Base-by-base conservation (phyloP, 2,888 invertebrate genomes). In the Ornithoptera priamus region DNA sequence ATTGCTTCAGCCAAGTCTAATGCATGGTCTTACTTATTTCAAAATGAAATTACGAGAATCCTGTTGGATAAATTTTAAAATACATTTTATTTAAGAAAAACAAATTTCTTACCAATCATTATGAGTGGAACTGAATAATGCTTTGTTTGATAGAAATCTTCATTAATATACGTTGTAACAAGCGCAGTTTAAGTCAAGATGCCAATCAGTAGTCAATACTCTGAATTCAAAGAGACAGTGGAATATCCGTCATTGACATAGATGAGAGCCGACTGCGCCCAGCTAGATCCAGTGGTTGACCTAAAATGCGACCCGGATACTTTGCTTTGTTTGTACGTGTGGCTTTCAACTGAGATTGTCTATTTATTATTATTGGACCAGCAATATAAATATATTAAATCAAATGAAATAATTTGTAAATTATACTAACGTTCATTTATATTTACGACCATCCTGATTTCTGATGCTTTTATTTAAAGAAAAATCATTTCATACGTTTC, bases 161-260 rank as follows among this genome's bases (percentile, higher is more conserved):
- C 20, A 20, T 20, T 57, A 20, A 6, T 6, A 20, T 1, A 57
- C 20, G n/a, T 20, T 18, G 20, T n/a, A 57, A 20, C 7, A 57
- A 57, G 12, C 57, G 53, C 15, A 17, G 18, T 57, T 57, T 20
- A 57, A 46, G 12, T 24, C 39, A 24, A 58, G 20, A 42, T 65
- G 20, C 18, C 50, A 66, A 24, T 42, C 36, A 36, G 50, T 50
- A 18, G 20, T 39, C 46, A 24, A 24, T 36, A 42, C 39, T 24
- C 56, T 58, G 15, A 60, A 66, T 36, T 50, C 67, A 61, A 30
- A 64, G 56, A 56, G 57, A 53, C 22, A 62, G 59, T 10, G 56
- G 67, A 62, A 67, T 60, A 67, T 67, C 67, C 53, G 22, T 42
- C 56, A 67, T 67, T 67, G 67, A 67, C 67, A 61, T 56, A 57